Evolutionary conservation across 1,140 invertebrate species (phyloP).

Genomic region (Bombus sylvicola): DNA sequence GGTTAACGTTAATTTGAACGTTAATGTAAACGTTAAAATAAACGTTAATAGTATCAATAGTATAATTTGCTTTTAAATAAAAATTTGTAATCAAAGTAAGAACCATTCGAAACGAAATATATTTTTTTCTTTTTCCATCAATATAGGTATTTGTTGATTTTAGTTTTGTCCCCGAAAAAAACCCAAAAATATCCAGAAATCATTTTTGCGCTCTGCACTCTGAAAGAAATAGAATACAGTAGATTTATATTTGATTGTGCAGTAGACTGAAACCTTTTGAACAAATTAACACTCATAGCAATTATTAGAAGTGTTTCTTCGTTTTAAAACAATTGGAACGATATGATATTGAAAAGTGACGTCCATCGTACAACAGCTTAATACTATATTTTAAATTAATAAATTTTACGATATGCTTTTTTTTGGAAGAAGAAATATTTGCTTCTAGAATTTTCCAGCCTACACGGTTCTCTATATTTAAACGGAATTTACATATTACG

Average conservation of each 20-base stretch:
- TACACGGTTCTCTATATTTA: not conserved
- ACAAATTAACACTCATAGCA: no score
- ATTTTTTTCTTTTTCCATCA: not conserved
- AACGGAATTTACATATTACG: not conserved
- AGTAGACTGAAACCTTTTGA: not conserved
- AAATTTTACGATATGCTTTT: not conserved
- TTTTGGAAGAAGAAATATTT: not conserved
- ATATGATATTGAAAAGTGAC: not conserved
- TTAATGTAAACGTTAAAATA: no score
- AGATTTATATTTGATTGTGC: not conserved
- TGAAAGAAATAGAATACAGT: not conserved
- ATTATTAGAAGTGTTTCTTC: not conserved
- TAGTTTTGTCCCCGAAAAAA: not conserved
- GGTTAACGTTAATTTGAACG: not conserved
- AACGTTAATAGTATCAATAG: not conserved
- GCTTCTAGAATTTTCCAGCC: not conserved
- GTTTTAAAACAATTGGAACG: not conserved
- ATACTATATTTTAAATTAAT: not conserved
- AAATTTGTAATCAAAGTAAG: not conserved
- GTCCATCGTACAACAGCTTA: no score
- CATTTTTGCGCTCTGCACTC: not conserved
- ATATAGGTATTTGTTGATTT: not conserved
- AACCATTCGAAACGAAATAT: not conserved
- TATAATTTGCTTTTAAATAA: not conserved
- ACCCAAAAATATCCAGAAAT: not conserved